A percentile compares a stretch with the other conserved stretches of the same genome.
phyloP scores from a whole-genome alignment of 1,140 invertebrate genomes.

The Zaprionus taronus region DNA sequence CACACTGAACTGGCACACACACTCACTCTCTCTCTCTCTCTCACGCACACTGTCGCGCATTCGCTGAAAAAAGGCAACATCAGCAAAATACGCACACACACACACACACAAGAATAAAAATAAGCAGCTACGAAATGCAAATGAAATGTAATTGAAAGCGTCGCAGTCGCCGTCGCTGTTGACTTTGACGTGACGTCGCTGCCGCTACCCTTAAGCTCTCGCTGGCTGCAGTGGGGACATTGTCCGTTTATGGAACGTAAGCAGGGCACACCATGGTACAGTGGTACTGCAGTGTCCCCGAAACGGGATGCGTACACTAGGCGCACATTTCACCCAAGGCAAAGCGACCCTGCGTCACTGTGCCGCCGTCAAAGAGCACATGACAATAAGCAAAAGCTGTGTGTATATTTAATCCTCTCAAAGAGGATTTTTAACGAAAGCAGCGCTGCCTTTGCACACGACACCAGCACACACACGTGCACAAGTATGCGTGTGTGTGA shows the following conservation, averaged over 20 bases:
- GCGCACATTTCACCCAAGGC: constrained; percentile 5
- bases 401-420: constrained; percentile 83
- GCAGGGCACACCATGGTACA: constrained; percentile 6
- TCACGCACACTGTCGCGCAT: background rate
- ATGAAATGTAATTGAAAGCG: constrained; percentile 82
- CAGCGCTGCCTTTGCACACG: constrained; percentile 75
- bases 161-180: constrained; percentile 51
- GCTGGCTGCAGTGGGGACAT: constrained; percentile 69
- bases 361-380: constrained; percentile 53
- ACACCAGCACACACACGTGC: constrained; percentile 59
- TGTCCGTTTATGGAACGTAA: constrained; percentile 75
- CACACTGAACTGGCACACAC: background rate
- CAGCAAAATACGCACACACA: constrained; percentile 64
- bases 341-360: constrained; percentile 50
- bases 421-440: constrained; percentile 81
- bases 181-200: constrained; percentile 23
- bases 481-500: background rate
- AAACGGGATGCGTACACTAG: constrained; percentile 2
- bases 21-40: background rate
- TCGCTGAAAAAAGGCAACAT: constrained; percentile 66
- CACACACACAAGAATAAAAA: constrained; percentile 54
- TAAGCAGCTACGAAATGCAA: constrained; percentile 77
- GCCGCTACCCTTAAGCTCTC: constrained; percentile 72
- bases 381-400: constrained; percentile 66
- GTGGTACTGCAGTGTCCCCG: constrained; percentile 2